Conservation (phyloP, 2,797 vertebrate genomes). For the Luscinia luscinia region DNA sequence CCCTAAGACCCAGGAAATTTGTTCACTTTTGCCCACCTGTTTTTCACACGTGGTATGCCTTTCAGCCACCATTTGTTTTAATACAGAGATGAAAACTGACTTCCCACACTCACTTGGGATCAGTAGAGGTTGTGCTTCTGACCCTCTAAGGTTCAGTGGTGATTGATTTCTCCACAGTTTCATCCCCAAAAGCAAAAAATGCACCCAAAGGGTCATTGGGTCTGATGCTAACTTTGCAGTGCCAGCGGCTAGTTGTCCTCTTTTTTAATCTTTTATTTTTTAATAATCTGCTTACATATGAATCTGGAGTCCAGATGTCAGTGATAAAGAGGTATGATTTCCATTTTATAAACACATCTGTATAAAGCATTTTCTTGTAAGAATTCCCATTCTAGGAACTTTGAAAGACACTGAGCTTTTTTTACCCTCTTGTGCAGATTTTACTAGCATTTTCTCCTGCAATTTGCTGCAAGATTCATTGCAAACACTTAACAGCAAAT, state of each 20-base stretch:
- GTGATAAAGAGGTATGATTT: slow-evolving; percentile 72
- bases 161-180: not conserved
- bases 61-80: not conserved
- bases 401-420: not conserved
- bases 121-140: not conserved
- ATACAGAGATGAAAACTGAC: not conserved
- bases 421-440: not conserved
- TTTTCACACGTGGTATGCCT: not conserved
- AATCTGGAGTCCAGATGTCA: slow-evolving; percentile 86
- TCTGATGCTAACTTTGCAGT: slow-evolving; percentile 59
- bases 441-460: not conserved
- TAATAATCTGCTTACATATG: slow-evolving; percentile 75
- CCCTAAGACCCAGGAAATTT: not conserved
- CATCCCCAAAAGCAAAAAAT: slow-evolving; percentile 47
- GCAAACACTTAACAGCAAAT: slow-evolving; percentile 4
- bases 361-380: slow-evolving; percentile 72
- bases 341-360: slow-evolving; percentile 77
- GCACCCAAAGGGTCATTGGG: slow-evolving; percentile 38
- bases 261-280: slow-evolving; percentile 53
- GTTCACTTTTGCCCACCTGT: not conserved
- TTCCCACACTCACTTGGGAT: not conserved
- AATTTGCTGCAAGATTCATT: not conserved
- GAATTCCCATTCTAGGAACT: slow-evolving; percentile 46
- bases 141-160: not conserved
- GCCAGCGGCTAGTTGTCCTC: slow-evolving; percentile 41